Conservation (phyloP, 2,888 invertebrate species). For the Xestia ashworthii region DNA sequence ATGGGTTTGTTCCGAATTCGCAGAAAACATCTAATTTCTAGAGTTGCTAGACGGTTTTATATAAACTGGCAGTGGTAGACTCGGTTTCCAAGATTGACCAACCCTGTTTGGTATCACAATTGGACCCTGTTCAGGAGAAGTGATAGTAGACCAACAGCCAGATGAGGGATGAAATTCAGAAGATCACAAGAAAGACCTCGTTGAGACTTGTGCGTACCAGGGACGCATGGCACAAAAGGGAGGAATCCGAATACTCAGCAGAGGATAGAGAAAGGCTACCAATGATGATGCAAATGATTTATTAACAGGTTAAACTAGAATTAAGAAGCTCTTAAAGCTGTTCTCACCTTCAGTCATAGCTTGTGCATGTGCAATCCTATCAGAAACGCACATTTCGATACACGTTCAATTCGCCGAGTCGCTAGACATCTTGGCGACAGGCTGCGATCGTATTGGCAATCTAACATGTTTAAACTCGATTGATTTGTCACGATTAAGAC, state of each 20-base stretch:
- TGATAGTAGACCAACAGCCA: neutral
- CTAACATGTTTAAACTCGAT: constrained; percentile 43
- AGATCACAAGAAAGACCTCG: neutral
- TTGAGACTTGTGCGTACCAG: neutral
- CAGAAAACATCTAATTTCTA: constrained; percentile 1
- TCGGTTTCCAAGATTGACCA: neutral
- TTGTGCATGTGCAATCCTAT: neutral
- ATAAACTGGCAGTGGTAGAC: neutral
- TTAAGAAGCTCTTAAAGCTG: neutral
- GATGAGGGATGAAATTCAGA: neutral
- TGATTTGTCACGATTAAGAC: constrained; percentile 45
- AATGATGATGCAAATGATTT: neutral
- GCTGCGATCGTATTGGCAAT: constrained; percentile 38
- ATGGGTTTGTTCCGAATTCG: constrained; percentile 32
- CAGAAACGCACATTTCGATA: constrained; percentile 11
- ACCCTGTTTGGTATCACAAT: neutral
- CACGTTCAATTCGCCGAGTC: neutral
- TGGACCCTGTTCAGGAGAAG: neutral
- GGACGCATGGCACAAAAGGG: neutral
- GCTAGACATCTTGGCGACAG: constrained; percentile 52
- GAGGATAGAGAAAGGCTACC: neutral
- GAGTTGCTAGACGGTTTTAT: neutral
- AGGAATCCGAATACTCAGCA: neutral
- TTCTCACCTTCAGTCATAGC: neutral
- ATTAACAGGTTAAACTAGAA: neutral